Conservation (phyloP, 1,140 invertebrate species). For the Scaptomyza pallida region DNA sequence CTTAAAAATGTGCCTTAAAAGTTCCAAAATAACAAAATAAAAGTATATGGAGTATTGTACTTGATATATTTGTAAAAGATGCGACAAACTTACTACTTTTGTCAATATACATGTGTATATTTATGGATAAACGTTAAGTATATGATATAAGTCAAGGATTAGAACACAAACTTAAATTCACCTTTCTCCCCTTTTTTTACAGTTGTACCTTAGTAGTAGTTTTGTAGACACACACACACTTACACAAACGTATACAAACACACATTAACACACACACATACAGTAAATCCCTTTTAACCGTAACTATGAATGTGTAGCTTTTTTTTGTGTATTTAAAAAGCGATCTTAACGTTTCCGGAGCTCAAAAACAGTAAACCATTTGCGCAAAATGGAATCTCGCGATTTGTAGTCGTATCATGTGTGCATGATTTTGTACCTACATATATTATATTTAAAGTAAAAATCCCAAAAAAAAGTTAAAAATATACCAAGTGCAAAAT, state of each 20-base stretch:
- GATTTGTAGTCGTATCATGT: slow-evolving; percentile 51
- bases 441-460: slow-evolving; percentile 15
- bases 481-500: slow-evolving; percentile 29
- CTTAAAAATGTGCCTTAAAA: slow-evolving; percentile 78
- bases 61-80: slow-evolving; percentile 26
- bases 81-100: slow-evolving; percentile 4
- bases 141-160: slow-evolving; percentile 28
- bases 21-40: too few relatives aligned
- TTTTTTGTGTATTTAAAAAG: slow-evolving; percentile 22
- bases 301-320: slow-evolving; percentile 57
- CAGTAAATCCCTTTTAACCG: slow-evolving; percentile 1
- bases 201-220: slow-evolving; percentile 78
- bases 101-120: slow-evolving; percentile 24
- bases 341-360: slow-evolving; percentile 1
- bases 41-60: slow-evolving; percentile 24
- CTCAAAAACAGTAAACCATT: not conserved
- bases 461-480: slow-evolving; percentile 7
- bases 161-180: slow-evolving; percentile 19
- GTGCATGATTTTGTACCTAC: slow-evolving; percentile 48
- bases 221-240: slow-evolving; percentile 63
- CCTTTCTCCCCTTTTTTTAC: slow-evolving; percentile 34
- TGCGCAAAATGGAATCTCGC: slow-evolving; percentile 9
- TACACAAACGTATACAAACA: slow-evolving; percentile 23
- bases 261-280: slow-evolving; percentile 29
- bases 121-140: slow-evolving; percentile 42